A percentile compares a stretch with the other conserved stretches of the same genome.
Conservation (phyloP, 2,113 vertebrate genomes). For the Ginglymostoma cirratum region DNA sequence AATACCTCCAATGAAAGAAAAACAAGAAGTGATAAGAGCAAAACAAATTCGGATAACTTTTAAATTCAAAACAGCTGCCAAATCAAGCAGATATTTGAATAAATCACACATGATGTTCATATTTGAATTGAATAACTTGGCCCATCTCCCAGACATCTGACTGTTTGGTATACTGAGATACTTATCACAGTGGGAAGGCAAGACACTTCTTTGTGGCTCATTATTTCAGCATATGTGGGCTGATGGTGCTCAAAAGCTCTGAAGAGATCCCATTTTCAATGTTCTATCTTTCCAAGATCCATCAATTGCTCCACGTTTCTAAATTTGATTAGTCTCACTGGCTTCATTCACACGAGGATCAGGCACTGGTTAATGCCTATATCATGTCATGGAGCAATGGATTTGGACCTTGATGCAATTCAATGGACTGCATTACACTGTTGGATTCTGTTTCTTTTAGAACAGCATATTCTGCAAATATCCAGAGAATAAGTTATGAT, state of each 20-base stretch:
- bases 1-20: not conserved
- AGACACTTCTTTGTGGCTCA: not conserved
- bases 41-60: not conserved
- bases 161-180: not conserved
- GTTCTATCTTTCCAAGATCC: not conserved
- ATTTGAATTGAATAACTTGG: conserved; percentile 28
- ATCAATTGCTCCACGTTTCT: not conserved
- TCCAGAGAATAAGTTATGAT: too few relatives aligned
- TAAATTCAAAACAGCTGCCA: conserved; percentile 24
- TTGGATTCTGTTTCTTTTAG: not conserved
- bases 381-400: not conserved
- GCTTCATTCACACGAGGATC: not conserved
- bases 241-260: not conserved
- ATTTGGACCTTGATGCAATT: not conserved
- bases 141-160: not conserved
- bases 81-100: not conserved
- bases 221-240: not conserved
- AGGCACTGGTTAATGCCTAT: not conserved
- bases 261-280: not conserved
- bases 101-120: not conserved
- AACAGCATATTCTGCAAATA: too few relatives aligned
- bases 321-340: not conserved
- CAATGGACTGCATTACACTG: not conserved
- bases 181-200: not conserved
- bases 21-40: not conserved